Percentiles rank a stretch among this genome's conserved stretches.
These are phyloP conservation scores for Mellivora capensis DNA, from an alignment of 2,113 vertebrate species.

Conservation along the genomic window DNA sequence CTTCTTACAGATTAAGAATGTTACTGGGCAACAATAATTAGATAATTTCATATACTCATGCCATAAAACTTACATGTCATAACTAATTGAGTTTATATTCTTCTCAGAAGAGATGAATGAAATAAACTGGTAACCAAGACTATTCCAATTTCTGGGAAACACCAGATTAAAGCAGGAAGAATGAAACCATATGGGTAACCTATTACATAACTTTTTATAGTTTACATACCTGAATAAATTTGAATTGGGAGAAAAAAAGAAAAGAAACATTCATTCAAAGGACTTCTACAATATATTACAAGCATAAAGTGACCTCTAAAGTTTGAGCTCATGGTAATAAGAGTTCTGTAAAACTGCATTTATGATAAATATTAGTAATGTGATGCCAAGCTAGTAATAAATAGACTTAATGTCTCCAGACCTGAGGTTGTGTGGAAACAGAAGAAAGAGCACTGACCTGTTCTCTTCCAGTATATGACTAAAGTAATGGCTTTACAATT, in stretches of 20 bases:
- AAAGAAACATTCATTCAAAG: not conserved
- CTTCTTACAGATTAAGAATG: constrained; percentile 25
- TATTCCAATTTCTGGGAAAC: not conserved
- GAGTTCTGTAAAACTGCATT: constrained; percentile 49
- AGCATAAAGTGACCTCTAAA: constrained; percentile 44
- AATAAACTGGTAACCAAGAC: not conserved
- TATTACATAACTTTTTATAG: not conserved
- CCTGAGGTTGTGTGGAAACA: not conserved
- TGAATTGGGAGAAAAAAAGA: not conserved
- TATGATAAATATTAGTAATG: constrained; percentile 32
- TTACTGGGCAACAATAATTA: constrained; percentile 65
- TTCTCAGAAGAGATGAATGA: not conserved
- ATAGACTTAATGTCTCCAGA: not conserved
- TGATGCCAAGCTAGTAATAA: not conserved
- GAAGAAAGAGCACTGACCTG: not conserved
- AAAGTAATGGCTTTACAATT: not conserved
- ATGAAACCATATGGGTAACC: not conserved
- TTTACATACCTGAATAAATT: constrained; percentile 43
- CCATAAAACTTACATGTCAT: constrained; percentile 36
- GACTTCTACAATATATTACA: not conserved
- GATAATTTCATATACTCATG: not conserved
- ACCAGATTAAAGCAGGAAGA: not conserved
- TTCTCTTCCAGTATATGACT: not conserved
- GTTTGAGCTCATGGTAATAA: not conserved
- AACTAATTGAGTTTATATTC: constrained; percentile 41